Conservation (phyloP, 2,113 vertebrate genomes). For the Gadus chalcogrammus region DNA sequence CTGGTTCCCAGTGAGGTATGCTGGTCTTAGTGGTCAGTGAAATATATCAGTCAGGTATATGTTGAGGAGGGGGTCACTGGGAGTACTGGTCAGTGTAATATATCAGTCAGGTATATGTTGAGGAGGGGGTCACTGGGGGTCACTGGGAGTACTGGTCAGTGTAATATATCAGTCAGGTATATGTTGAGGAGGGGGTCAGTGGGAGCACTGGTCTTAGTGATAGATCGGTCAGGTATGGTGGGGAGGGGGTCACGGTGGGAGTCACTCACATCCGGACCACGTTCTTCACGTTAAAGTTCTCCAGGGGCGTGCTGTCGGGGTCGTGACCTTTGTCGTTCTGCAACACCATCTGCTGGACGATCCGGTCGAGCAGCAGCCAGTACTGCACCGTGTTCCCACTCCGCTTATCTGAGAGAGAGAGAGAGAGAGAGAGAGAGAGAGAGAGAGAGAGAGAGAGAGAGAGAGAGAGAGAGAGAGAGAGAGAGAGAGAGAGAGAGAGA, state of each 20-base stretch:
- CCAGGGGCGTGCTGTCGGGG: conserved; percentile 90
- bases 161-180: not conserved
- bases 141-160: too few species aligned
- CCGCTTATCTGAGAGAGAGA: conserved; percentile 83
- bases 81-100: not conserved
- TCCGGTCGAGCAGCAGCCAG: conserved; percentile 95
- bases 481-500: too few species aligned
- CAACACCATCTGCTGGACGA: conserved; percentile 96
- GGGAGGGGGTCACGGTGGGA: too few species aligned
- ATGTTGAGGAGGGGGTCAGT: too few species aligned
- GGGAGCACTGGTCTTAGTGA: too few species aligned
- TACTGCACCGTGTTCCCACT: conserved; percentile 98
- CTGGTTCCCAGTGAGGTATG: too few species aligned
- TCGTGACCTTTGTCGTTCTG: conserved; percentile 98
- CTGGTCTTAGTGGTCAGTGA: too few species aligned
- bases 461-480: not conserved
- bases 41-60: not conserved
- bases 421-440: not conserved
- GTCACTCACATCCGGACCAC: conserved; percentile 93
- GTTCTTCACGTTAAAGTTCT: conserved; percentile 99
- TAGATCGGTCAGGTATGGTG: not conserved
- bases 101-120: not conserved
- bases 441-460: not conserved
- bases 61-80: too few species aligned
- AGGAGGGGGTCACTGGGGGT: too few species aligned